Evolutionary conservation across 2,888 invertebrate genomes (phyloP).

Genomic region (Campopleginae sp.): DNA sequence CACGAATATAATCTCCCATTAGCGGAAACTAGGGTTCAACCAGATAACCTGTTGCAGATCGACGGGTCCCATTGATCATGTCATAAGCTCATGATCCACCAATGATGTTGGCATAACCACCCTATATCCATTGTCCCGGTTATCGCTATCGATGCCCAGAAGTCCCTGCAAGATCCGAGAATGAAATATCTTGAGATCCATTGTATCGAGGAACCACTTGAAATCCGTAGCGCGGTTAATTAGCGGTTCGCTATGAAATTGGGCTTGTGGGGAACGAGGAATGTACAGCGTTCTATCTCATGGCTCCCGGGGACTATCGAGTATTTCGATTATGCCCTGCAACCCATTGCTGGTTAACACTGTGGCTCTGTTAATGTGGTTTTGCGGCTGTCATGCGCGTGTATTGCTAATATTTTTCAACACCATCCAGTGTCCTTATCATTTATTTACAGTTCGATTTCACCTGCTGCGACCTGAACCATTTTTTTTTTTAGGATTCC

Average conservation of each 20-base stretch:
- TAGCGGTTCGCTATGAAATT: constrained; percentile 50
- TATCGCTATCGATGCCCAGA: background rate
- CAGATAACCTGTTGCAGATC: constrained; percentile 2
- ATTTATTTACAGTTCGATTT: background rate
- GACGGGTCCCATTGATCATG: constrained; percentile 22
- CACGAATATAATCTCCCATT: background rate
- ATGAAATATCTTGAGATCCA: constrained; percentile 34
- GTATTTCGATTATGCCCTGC: constrained; percentile 15
- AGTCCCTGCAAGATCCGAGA: constrained; percentile 26
- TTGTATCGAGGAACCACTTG: constrained; percentile 32
- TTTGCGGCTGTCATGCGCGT: background rate
- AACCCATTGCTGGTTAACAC: constrained; percentile 13
- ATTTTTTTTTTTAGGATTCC: background rate
- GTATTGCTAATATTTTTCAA: background rate
- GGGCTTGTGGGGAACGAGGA: constrained; percentile 33
- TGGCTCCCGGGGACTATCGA: constrained; percentile 23
- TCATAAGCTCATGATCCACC: constrained; percentile 28
- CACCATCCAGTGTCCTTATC: background rate
- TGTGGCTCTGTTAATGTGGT: constrained; percentile 19
- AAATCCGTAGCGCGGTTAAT: constrained; percentile 40
- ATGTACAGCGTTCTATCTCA: constrained; percentile 32
- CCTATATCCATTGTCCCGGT: background rate
- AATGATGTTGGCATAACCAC: constrained; percentile 2
- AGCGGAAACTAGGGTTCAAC: background rate
- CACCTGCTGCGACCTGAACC: background rate